These are phyloP conservation scores for Chanos chanos DNA, from an alignment of 2,797 vertebrate species.

Conservation along the genomic window DNA sequence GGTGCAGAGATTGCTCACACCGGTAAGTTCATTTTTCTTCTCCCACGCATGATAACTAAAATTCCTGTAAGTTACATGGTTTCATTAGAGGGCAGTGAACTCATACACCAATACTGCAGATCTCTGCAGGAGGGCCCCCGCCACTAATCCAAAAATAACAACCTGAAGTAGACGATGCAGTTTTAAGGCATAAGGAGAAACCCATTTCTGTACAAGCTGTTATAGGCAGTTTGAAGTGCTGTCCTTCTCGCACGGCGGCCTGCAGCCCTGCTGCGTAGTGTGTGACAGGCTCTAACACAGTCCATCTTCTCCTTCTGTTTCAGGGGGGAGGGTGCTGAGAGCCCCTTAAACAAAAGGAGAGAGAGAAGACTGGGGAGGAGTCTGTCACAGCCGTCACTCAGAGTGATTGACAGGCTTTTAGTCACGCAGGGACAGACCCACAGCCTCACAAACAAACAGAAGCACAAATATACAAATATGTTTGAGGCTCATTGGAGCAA, in stretches of 20 bases:
- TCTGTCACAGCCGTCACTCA: conserved; percentile 45
- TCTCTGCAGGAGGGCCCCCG: conserved; percentile 24
- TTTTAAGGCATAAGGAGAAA: no score
- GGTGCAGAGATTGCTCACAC: conserved; percentile 55
- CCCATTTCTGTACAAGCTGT: no score
- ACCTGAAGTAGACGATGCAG: no score
- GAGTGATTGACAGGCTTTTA: not conserved
- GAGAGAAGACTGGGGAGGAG: conserved; percentile 63
- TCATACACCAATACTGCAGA: conserved; percentile 6
- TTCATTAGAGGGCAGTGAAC: not conserved
- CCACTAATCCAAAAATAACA: no score
- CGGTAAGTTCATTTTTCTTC: conserved; percentile 55
- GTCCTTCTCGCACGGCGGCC: no score
- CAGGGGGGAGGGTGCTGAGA: conserved; percentile 73
- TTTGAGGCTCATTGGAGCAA: conserved; percentile 39
- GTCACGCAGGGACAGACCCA: conserved; percentile 25
- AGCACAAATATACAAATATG: conserved; percentile 13
- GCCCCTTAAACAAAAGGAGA: conserved; percentile 79
- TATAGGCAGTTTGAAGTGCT: no score
- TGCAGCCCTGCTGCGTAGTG: no score
- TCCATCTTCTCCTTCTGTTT: conserved; percentile 80
- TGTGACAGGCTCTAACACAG: conserved; percentile 66
- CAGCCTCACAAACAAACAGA: not conserved
- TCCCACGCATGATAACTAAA: not conserved
- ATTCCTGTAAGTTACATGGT: not conserved